phyloP scores from a whole-genome alignment of 2,888 invertebrate genomes.

The Deilephila porcellus region DNA sequence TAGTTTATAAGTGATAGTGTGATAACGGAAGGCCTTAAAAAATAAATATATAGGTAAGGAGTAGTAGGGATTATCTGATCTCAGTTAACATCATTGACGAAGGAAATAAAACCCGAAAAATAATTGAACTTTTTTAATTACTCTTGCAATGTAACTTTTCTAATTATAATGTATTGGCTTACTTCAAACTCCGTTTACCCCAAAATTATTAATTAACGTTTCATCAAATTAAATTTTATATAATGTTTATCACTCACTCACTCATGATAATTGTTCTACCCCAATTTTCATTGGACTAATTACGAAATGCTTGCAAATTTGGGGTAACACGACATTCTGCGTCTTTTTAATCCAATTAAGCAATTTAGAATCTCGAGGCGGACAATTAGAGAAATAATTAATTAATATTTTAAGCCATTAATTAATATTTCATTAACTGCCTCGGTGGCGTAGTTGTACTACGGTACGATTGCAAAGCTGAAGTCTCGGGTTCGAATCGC shows the following conservation, averaged over 20 bases:
- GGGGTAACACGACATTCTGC: slow-evolving; percentile 1
- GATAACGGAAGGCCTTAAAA: too few species aligned
- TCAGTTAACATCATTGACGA: too few species aligned
- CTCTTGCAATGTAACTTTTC: too few species aligned
- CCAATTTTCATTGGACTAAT: slow-evolving; percentile 17
- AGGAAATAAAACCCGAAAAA: too few species aligned
- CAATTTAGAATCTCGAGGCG: slow-evolving; percentile 9
- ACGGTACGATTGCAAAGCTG: too few species aligned
- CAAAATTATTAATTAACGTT: not conserved
- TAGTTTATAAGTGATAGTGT: too few species aligned
- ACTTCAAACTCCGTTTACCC: not conserved
- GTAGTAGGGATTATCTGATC: too few species aligned
- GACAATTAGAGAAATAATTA: not conserved
- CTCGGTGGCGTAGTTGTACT: too few species aligned
- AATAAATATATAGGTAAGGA: too few species aligned
- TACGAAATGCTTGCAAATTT: not conserved
- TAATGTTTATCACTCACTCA: not conserved
- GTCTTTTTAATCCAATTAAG: slow-evolving; percentile 4
- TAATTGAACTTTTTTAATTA: too few species aligned
- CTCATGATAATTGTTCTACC: slow-evolving; percentile 6
- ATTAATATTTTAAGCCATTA: not conserved
- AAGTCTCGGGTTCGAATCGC: too few species aligned
- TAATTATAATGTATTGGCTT: not conserved
- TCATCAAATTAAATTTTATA: not conserved
- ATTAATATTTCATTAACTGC: too few species aligned